Conservation (phyloP, 2,888 invertebrate genomes). For the Acronicta aceris region DNA sequence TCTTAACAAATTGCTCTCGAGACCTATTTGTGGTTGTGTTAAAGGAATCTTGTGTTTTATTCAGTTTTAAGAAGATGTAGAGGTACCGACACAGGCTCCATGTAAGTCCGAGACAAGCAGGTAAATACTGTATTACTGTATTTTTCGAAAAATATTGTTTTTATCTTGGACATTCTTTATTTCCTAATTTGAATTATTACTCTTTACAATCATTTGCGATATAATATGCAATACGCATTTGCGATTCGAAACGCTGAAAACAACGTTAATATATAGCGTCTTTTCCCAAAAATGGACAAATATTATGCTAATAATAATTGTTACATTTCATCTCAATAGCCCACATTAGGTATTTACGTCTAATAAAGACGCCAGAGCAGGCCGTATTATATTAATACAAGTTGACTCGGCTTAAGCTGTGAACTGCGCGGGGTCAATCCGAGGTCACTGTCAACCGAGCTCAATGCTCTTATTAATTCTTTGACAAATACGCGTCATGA, state of each 20-base stretch:
- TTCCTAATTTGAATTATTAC: no score
- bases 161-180: no score
- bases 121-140: no score
- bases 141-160: no score
- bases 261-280: not conserved
- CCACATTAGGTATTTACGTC: not conserved
- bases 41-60: slow-evolving; percentile 24
- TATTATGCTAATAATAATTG: not conserved
- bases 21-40: slow-evolving; percentile 30
- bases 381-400: slow-evolving; percentile 7
- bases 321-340: not conserved
- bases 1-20: slow-evolving; percentile 46
- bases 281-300: not conserved
- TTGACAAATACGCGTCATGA: slow-evolving; percentile 45
- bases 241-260: no score
- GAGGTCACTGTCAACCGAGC: slow-evolving; percentile 42
- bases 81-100: no score
- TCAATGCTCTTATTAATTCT: slow-evolving; percentile 49
- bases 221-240: no score
- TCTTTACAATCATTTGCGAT: no score
- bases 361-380: slow-evolving; percentile 13
- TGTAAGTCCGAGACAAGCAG: no score
- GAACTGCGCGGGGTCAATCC: slow-evolving; percentile 34
- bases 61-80: slow-evolving; percentile 1
- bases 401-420: slow-evolving; percentile 20